Evolutionary conservation across 1,140 invertebrate species (phyloP).

Genomic region (Sycophaga agraensis): DNA sequence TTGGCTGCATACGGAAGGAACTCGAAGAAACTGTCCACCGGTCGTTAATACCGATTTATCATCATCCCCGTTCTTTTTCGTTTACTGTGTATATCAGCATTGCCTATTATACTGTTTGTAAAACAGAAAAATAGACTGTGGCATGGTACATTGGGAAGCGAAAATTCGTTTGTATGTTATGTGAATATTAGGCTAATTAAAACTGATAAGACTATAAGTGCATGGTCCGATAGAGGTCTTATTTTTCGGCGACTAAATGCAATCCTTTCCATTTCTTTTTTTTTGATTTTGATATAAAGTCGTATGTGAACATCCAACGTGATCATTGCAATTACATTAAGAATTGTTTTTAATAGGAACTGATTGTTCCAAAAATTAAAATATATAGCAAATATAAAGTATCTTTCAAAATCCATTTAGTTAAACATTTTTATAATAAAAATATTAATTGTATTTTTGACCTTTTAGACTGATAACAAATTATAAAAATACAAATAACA

Average conservation of each 20-base stretch:
- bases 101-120: neutral
- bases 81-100: neutral
- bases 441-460: constrained; percentile 2
- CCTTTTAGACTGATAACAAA: constrained; percentile 11
- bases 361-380: neutral
- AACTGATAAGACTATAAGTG: constrained; percentile 27
- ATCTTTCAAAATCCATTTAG: constrained; percentile 27
- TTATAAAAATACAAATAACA: constrained; percentile 5
- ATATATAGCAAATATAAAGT: constrained; percentile 15
- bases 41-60: constrained; percentile 4
- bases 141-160: neutral
- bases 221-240: constrained; percentile 27
- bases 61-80: neutral
- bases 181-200: constrained; percentile 32
- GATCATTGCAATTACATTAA: too few species aligned
- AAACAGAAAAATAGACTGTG: neutral
- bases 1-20: neutral
- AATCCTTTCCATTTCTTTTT: constrained; percentile 7
- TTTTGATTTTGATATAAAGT: too few species aligned
- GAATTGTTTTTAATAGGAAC: neutral
- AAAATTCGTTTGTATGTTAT: constrained; percentile 25
- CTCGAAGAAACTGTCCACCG: constrained; percentile 14
- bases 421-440: neutral
- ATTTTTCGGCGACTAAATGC: constrained; percentile 8
- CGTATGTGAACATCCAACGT: too few species aligned